phyloP scores from a whole-genome alignment of 1,140 invertebrate genomes.

The Brachionus koreanus region DNA sequence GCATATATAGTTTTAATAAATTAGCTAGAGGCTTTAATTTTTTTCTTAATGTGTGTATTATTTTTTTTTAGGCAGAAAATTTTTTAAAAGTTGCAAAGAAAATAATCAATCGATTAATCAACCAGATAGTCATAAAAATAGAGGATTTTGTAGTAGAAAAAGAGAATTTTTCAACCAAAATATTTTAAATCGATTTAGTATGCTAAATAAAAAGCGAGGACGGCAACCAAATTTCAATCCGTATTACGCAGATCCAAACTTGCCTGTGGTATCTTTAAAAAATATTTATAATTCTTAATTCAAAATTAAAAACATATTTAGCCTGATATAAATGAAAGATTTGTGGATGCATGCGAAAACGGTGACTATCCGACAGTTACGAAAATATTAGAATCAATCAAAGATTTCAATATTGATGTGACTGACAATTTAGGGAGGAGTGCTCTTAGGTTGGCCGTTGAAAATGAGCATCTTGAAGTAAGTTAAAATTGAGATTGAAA shows the following conservation, averaged over 20 bases:
- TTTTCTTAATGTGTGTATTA: background rate
- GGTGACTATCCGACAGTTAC: constrained; percentile 48
- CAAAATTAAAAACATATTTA: background rate
- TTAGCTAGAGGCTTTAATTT: background rate
- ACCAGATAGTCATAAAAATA: background rate
- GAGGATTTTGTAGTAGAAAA: background rate
- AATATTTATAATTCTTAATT: background rate
- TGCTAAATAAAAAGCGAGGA: constrained; percentile 39
- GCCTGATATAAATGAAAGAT: constrained; percentile 43
- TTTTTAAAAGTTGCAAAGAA: background rate
- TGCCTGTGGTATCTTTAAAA: background rate
- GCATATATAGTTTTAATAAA: background rate
- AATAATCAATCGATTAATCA: background rate
- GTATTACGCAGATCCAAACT: background rate
- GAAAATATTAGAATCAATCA: constrained; percentile 50
- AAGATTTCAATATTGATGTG: constrained; percentile 52
- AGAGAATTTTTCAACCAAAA: background rate
- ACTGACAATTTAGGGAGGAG: constrained; percentile 53
- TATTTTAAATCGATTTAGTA: constrained; percentile 18
- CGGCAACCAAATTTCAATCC: background rate
- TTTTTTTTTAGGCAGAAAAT: background rate
- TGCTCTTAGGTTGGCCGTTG: constrained; percentile 52
- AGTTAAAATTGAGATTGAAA: background rate
- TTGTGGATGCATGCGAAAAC: constrained; percentile 44
- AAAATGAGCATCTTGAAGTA: constrained; percentile 55